Evolutionary conservation across 23 tunicate genomes (phyloP).

Genomic region (Halocynthia aurantium): DNA sequence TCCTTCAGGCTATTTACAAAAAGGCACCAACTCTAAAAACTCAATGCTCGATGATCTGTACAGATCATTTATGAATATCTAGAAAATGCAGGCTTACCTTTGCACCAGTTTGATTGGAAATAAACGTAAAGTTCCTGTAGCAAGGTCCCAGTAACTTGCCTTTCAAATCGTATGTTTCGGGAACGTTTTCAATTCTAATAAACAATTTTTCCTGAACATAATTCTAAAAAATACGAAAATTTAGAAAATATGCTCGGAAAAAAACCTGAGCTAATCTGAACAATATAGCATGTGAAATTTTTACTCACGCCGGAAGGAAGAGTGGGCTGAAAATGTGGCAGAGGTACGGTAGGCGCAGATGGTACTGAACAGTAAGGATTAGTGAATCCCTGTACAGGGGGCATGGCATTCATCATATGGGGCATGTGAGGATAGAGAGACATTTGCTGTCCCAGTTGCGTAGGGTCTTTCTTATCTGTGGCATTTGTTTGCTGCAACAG

Average conservation of each 20-base stretch:
- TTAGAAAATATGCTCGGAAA: neutral
- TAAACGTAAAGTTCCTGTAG: slow-evolving; percentile 73
- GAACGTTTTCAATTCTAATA: slow-evolving; percentile 65
- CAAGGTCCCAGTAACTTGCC: slow-evolving; percentile 68
- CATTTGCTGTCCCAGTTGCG: neutral
- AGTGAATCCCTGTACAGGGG: neutral
- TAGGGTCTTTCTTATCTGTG: neutral
- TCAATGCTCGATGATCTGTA: neutral
- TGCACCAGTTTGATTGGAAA: slow-evolving; percentile 85
- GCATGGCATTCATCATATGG: no score
- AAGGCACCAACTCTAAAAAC: neutral
- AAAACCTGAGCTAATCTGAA: neutral
- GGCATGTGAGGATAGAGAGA: neutral
- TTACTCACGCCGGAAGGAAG: slow-evolving; percentile 69
- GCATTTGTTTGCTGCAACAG: slow-evolving; percentile 1
- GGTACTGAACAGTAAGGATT: slow-evolving; percentile 1
- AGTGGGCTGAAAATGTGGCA: slow-evolving; percentile 61
- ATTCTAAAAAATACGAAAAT: slow-evolving; percentile 22
- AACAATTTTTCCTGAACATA: slow-evolving; percentile 87
- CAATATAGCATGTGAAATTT: neutral
- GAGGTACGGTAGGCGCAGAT: slow-evolving; percentile 10
- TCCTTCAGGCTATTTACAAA: neutral
- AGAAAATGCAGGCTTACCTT: slow-evolving; percentile 19
- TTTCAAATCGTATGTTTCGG: slow-evolving; percentile 70
- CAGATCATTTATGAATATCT: neutral